Percentiles rank a stretch among this genome's conserved stretches.
These are phyloP conservation scores for Volucella inanis DNA, from an alignment of 2,888 invertebrate genomes.

Conservation along the genomic window DNA sequence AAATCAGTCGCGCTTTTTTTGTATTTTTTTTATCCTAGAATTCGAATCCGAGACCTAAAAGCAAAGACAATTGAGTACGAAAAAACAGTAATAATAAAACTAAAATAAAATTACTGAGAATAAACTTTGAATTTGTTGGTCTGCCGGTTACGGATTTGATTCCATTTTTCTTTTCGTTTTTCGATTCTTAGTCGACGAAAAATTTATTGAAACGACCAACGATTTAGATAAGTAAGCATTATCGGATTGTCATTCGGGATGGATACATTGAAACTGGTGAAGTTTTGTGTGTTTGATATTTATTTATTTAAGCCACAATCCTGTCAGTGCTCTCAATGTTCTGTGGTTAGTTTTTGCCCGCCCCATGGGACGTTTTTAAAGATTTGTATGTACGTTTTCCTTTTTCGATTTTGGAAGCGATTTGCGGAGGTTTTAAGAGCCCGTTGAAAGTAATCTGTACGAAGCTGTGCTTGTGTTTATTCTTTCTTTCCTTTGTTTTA, in stretches of 20 bases:
- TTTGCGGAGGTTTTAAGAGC: conserved; percentile 32
- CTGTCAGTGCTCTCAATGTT: conserved; percentile 18
- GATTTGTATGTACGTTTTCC: conserved; percentile 3
- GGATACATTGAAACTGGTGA: conserved; percentile 44
- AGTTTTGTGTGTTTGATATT: conserved; percentile 50
- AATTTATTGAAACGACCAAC: conserved; percentile 58
- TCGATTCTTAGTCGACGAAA: conserved; percentile 28
- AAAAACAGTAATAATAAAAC: conserved; percentile 53
- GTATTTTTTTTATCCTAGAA: background rate
- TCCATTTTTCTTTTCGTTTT: conserved; percentile 24
- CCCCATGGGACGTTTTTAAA: conserved; percentile 4
- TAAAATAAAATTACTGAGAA: conserved; percentile 51
- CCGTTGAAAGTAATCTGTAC: conserved; percentile 28
- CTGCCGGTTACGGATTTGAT: conserved; percentile 39
- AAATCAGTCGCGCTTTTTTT: conserved; percentile 6
- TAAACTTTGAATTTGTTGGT: conserved; percentile 59
- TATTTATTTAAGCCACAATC: conserved; percentile 49
- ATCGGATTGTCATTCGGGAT: conserved; percentile 59
- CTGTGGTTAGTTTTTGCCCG: background rate
- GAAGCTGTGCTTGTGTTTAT: background rate
- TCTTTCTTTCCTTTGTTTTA: background rate
- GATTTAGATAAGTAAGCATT: conserved; percentile 64
- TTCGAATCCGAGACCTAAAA: conserved; percentile 28
- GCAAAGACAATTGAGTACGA: conserved; percentile 1
- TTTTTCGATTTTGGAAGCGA: conserved; percentile 26